Conservation (phyloP, 35 echinoderm and acorn worm genomes). For the Ophiothrix spiculata region DNA sequence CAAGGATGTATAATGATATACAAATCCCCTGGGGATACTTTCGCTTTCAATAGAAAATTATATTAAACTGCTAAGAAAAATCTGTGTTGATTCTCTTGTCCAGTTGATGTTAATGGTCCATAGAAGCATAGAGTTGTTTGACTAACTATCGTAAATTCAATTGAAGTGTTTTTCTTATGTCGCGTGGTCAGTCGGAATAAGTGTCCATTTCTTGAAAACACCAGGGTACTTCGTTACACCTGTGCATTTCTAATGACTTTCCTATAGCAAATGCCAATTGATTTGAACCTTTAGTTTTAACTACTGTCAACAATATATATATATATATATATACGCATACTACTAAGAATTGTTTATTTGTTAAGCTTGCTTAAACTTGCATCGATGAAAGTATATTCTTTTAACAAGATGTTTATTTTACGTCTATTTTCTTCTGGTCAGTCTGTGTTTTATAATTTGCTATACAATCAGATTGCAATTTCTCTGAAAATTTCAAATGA, state of each 20-base stretch:
- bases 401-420: no score
- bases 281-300: no score
- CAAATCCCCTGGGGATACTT: not conserved
- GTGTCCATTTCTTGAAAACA: conserved; percentile 1
- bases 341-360: no score
- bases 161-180: not conserved
- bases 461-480: no score
- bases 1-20: not conserved
- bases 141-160: not conserved
- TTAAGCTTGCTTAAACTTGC: no score
- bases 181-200: not conserved
- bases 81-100: not conserved
- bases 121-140: not conserved
- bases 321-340: no score
- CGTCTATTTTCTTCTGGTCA: no score
- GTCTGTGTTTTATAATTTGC: no score
- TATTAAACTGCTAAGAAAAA: not conserved
- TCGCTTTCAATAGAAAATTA: not conserved
- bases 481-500: no score
- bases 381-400: no score
- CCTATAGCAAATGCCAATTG: not conserved
- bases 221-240: not conserved
- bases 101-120: not conserved
- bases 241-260: not conserved
- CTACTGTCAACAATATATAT: no score